phyloP scores from a whole-genome alignment of 2,113 vertebrate genomes.

The Protobothrops mucrosquamatus region DNA sequence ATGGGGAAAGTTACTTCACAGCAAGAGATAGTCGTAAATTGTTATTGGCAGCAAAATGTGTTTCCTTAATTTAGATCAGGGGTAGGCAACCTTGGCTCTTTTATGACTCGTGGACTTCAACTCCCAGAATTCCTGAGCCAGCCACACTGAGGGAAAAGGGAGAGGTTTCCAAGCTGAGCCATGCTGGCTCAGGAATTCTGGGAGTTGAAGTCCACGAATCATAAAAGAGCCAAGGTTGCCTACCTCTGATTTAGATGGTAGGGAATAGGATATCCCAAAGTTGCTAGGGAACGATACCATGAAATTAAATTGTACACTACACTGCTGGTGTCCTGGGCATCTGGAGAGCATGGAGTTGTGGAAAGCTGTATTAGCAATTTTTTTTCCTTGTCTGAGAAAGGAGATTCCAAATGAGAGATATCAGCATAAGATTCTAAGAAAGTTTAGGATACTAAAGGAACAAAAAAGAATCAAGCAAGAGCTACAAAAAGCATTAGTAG shows the following conservation, averaged over 20 bases:
- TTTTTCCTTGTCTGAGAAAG: background rate
- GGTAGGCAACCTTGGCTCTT: too few species aligned
- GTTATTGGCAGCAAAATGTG: background rate
- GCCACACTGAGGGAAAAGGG: too few species aligned
- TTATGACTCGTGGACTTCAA: too few species aligned
- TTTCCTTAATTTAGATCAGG: background rate
- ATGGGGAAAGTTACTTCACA: background rate
- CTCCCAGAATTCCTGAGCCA: too few species aligned
- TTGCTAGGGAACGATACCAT: background rate
- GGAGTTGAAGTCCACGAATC: too few species aligned
- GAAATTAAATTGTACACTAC: background rate
- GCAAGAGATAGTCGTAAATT: background rate
- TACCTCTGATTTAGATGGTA: background rate
- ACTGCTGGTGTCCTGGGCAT: background rate
- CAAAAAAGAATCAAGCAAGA: background rate
- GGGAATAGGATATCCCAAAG: background rate
- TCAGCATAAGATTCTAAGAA: background rate
- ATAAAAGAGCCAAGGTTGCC: too few species aligned
- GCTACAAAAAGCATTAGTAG: background rate
- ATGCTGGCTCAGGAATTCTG: too few species aligned
- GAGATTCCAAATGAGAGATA: background rate
- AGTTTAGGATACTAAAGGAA: background rate
- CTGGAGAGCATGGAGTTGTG: background rate
- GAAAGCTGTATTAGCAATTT: background rate
- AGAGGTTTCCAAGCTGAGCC: too few species aligned